Conservation (phyloP, 2,888 invertebrate species). For the Dasypogon diadema region DNA sequence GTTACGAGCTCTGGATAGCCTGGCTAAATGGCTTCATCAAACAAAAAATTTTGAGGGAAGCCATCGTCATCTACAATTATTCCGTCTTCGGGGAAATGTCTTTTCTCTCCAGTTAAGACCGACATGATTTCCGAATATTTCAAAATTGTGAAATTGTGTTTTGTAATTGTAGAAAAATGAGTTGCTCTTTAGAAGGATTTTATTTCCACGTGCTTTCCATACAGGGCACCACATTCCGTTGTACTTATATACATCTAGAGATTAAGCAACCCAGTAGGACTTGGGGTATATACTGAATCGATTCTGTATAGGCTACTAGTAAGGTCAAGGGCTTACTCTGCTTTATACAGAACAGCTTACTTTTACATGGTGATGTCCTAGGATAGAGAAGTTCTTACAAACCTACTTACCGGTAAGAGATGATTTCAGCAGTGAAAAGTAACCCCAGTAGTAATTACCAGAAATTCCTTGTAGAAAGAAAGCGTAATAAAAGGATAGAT, state of each 20-base stretch:
- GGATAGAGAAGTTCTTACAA: too few relatives aligned
- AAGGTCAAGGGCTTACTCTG: too few relatives aligned
- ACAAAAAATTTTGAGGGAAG: slow-evolving; percentile 79
- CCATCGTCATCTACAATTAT: slow-evolving; percentile 76
- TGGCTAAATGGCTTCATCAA: slow-evolving; percentile 74
- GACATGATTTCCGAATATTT: slow-evolving; percentile 83
- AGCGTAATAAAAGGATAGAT: slow-evolving; percentile 80
- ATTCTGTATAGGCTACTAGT: too few relatives aligned
- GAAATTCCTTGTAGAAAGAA: slow-evolving; percentile 82
- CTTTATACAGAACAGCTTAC: too few relatives aligned
- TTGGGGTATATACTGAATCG: too few relatives aligned
- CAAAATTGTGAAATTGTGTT: slow-evolving; percentile 93
- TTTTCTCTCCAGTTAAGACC: slow-evolving; percentile 84
- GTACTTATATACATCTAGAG: too few relatives aligned
- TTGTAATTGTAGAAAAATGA: slow-evolving; percentile 81
- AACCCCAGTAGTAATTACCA: too few relatives aligned
- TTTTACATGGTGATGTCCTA: too few relatives aligned
- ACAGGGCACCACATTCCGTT: slow-evolving; percentile 96
- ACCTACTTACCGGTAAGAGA: slow-evolving; percentile 95
- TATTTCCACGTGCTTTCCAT: slow-evolving; percentile 86
- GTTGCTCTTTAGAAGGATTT: slow-evolving; percentile 80
- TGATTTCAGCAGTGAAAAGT: slow-evolving; percentile 86
- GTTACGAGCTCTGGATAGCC: slow-evolving; percentile 78
- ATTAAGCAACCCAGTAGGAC: too few relatives aligned
- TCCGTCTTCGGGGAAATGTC: slow-evolving; percentile 84